Conservation (phyloP, 2,797 vertebrate genomes). For the Sebastes aleutianus region DNA sequence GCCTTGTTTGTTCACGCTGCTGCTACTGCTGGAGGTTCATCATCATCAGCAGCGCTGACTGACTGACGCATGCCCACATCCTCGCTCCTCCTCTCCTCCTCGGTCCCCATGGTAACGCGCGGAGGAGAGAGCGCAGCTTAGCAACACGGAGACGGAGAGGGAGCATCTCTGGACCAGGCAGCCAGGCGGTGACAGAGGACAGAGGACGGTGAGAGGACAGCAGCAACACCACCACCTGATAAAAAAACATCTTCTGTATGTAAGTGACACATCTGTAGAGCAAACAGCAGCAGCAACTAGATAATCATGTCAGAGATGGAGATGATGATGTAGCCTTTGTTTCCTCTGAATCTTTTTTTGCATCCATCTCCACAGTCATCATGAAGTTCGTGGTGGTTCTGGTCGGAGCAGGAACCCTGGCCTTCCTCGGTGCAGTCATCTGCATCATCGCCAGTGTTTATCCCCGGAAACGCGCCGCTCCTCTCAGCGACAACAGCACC, state of each 20-base stretch:
- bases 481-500: constrained; percentile 84
- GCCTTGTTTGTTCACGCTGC: constrained; percentile 40
- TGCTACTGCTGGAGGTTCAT: neutral
- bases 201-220: neutral
- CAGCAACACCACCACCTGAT: neutral
- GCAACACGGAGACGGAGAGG: constrained; percentile 69
- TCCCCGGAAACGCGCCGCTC: constrained; percentile 81
- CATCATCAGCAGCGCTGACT: too few species aligned
- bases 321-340: too few species aligned
- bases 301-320: too few species aligned
- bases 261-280: neutral
- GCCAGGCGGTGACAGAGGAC: constrained; percentile 8
- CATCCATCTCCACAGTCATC: constrained; percentile 20
- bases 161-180: constrained; percentile 55
- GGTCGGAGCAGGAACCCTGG: constrained; percentile 91
- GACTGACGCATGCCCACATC: constrained; percentile 62
- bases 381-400: constrained; percentile 97
- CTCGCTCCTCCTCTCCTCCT: constrained; percentile 61
- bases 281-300: neutral
- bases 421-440: constrained; percentile 93
- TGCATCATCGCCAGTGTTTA: constrained; percentile 96
- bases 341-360: neutral
- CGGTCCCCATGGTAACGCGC: constrained; percentile 80
- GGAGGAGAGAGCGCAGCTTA: constrained; percentile 76
- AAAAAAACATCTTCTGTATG: too few species aligned